Conservation (phyloP, 1,140 invertebrate species). For the Mya arenaria region DNA sequence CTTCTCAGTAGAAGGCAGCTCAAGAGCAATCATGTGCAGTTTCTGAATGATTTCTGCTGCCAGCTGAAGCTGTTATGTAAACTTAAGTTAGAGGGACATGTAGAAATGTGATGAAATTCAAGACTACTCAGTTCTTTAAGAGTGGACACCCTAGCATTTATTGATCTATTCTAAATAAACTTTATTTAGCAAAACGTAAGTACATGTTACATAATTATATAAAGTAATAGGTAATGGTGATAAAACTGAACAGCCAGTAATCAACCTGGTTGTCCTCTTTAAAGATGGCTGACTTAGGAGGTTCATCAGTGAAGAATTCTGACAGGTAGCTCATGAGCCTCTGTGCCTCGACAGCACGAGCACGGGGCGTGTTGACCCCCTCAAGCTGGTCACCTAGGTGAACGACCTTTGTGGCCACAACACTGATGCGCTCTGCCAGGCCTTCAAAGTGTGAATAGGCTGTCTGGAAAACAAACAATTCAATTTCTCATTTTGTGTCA, state of each 20-base stretch:
- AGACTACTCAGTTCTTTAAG: too few species aligned
- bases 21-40: conserved; percentile 96
- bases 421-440: conserved; percentile 97
- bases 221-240: too few species aligned
- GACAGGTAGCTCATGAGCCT: conserved; percentile 96
- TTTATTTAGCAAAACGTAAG: too few species aligned
- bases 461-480: conserved; percentile 83
- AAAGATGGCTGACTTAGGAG: conserved; percentile 92
- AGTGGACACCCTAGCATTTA: too few species aligned
- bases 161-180: too few species aligned
- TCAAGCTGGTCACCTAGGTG: conserved; percentile 98
- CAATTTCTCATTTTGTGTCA: too few species aligned
- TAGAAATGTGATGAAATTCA: too few species aligned
- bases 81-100: too few species aligned
- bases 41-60: conserved; percentile 99
- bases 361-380: conserved; percentile 96
- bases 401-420: conserved; percentile 97
- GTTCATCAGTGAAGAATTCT: conserved; percentile 94
- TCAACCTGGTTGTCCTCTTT: conserved; percentile 90
- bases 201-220: too few species aligned
- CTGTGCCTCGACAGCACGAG: conserved; percentile 96
- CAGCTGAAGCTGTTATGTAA: conserved; percentile 95
- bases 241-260: too few species aligned
- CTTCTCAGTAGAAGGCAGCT: conserved; percentile 85
- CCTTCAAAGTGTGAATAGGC: conserved; percentile 94